Evolutionary conservation across 2,113 vertebrate genomes (phyloP).

Genomic region (Dolichallabes microphthalmus): DNA sequence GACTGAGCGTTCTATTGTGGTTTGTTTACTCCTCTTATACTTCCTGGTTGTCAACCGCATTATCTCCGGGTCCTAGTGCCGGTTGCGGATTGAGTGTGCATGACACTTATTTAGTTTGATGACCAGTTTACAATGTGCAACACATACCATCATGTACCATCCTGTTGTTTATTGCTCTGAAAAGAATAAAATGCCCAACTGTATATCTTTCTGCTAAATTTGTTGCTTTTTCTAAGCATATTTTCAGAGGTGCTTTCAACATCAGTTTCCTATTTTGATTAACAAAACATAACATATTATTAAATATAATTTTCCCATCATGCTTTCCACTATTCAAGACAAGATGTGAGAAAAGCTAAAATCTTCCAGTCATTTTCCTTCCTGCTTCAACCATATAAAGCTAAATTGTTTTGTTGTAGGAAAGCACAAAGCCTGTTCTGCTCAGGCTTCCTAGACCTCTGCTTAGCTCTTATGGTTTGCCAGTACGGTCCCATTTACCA

Average conservation of each 20-base stretch:
- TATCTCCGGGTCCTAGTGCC: too few relatives aligned
- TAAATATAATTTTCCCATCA: background rate
- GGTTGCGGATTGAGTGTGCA: too few relatives aligned
- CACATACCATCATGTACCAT: background rate
- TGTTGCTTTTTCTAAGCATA: background rate
- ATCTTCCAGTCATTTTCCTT: constrained; percentile 33
- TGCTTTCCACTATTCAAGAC: background rate
- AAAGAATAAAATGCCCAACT: background rate
- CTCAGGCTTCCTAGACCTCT: constrained; percentile 8
- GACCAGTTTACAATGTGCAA: background rate
- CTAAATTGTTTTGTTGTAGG: constrained; percentile 13
- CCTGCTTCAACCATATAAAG: constrained; percentile 16
- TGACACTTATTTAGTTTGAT: too few relatives aligned
- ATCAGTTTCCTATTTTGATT: background rate
- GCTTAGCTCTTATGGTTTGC: background rate
- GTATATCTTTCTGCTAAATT: background rate
- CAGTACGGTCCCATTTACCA: background rate
- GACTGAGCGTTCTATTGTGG: too few relatives aligned
- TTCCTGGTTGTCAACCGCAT: too few relatives aligned
- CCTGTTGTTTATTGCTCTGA: background rate
- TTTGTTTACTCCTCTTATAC: too few relatives aligned
- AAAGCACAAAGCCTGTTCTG: background rate
- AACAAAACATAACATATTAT: background rate
- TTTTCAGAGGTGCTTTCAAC: constrained; percentile 1
- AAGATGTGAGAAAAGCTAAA: background rate